These are phyloP conservation scores for Smutsia gigantea DNA, from an alignment of 2,797 vertebrate species.

Conservation along the genomic window DNA sequence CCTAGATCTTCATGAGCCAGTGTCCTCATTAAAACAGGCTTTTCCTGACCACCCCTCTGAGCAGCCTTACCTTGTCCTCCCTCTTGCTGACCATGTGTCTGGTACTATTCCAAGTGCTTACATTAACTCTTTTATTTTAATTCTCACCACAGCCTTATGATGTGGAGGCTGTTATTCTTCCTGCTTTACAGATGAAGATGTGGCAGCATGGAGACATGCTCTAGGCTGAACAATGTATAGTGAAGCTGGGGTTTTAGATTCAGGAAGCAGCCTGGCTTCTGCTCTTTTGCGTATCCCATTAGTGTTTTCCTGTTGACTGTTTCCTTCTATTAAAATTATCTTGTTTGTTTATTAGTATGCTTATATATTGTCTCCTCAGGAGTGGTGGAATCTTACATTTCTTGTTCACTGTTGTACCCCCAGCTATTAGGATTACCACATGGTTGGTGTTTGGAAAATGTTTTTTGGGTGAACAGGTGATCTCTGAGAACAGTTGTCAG, in stretches of 20 bases:
- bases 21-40: background rate
- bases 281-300: background rate
- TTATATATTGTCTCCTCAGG: background rate
- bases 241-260: background rate
- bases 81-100: background rate
- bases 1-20: background rate
- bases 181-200: background rate
- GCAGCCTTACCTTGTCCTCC: background rate
- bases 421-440: background rate
- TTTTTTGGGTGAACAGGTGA: background rate
- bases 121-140: background rate
- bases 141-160: background rate
- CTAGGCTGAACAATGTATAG: accelerated
- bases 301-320: background rate
- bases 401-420: background rate
- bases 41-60: background rate
- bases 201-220: background rate
- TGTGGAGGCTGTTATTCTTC: background rate
- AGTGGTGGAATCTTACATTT: background rate
- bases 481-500: background rate
- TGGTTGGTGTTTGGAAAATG: background rate
- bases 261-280: background rate
- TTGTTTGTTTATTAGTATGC: background rate
- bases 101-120: background rate
- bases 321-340: background rate